phyloP scores from a whole-genome alignment of 2,113 vertebrate species.

The Stomatorhinus ivindoensis region DNA sequence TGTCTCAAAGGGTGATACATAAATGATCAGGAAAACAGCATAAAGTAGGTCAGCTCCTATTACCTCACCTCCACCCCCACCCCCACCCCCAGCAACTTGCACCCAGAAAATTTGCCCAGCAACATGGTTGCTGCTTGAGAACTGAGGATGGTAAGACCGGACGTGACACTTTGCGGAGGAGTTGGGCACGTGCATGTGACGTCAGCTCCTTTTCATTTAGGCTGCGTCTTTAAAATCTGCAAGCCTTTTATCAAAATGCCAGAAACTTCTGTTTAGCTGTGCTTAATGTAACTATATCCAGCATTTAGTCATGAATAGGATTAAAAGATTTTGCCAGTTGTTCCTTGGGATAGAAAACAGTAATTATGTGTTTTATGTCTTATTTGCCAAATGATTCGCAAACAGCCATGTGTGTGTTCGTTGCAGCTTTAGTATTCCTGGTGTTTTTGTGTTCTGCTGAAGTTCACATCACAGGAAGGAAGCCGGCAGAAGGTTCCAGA shows the following conservation, averaged over 20 bases:
- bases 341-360: neutral
- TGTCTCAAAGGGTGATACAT: constrained; percentile 21
- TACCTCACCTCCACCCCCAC: constrained; percentile 18
- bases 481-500: neutral
- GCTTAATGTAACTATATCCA: neutral
- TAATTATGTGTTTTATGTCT: neutral
- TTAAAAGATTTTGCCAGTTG: neutral
- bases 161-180: neutral
- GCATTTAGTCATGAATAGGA: neutral
- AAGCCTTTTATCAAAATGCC: neutral
- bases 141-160: neutral
- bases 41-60: constrained; percentile 34
- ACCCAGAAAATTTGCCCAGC: constrained; percentile 23
- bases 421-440: neutral
- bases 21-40: constrained; percentile 28
- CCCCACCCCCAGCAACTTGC: neutral
- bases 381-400: neutral
- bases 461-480: neutral
- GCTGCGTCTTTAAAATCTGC: neutral
- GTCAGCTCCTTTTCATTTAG: neutral
- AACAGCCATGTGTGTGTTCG: neutral
- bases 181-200: neutral
- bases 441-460: neutral
- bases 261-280: neutral
- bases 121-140: constrained; percentile 22